Evolutionary conservation across 2,797 vertebrate genomes (phyloP).

Genomic region (Vipera ursinii): DNA sequence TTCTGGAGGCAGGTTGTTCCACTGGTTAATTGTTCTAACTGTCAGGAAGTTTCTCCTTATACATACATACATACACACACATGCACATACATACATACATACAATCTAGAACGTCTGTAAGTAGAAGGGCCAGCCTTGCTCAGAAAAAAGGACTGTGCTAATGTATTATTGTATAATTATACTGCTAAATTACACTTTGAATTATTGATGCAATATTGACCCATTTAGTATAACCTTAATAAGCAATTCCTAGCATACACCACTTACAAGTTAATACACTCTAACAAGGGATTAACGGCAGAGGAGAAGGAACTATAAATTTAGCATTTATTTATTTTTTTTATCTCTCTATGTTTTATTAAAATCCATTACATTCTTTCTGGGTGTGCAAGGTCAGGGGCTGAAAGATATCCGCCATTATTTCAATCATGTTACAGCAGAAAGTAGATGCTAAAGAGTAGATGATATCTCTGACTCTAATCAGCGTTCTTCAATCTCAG

Average conservation of each 20-base stretch:
- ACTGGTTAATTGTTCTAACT: too few species aligned
- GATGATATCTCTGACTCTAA: background rate
- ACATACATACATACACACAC: too few species aligned
- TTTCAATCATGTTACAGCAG: constrained; percentile 33
- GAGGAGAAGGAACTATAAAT: constrained; percentile 58
- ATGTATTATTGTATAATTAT: constrained; percentile 59
- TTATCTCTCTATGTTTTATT: constrained; percentile 63
- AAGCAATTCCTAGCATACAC: constrained; percentile 56
- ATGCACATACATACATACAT: too few species aligned
- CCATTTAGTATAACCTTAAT: constrained; percentile 51
- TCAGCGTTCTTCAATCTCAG: background rate
- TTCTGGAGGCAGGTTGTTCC: too few species aligned
- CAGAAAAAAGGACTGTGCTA: constrained; percentile 27
- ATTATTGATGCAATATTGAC: constrained; percentile 70
- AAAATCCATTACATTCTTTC: constrained; percentile 63
- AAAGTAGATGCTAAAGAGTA: constrained; percentile 2
- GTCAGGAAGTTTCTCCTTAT: too few species aligned
- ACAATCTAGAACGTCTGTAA: background rate
- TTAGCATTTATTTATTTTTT: constrained; percentile 45
- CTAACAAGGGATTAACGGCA: constrained; percentile 45
- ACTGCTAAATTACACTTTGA: constrained; percentile 63
- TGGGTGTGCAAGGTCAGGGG: constrained; percentile 50
- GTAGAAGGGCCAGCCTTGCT: constrained; percentile 36
- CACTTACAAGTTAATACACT: constrained; percentile 54
- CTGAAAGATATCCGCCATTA: constrained; percentile 29